Evolutionary conservation across 1,140 invertebrate species (phyloP), one percentile per base, ranked within the genome.

Genomic region (Pinna nobilis): DNA sequence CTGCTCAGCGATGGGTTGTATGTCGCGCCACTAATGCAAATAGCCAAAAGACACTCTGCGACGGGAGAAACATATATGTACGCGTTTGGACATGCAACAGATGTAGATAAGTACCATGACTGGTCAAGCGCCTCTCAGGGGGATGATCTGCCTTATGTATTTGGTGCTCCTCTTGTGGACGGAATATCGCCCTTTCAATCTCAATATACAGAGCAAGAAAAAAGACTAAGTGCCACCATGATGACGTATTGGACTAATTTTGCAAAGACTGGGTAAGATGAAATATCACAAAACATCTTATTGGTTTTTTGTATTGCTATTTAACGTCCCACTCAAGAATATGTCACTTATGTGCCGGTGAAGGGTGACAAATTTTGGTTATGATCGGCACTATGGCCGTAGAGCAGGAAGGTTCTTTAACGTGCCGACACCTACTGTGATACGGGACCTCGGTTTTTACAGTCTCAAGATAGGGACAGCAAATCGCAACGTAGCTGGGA

Each of bases 241-340:
- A 98, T 99, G 91, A 93, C 94, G 30, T 98, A 97, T 86, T 94
- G 97, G 90, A 94, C 95, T 15, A 99, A 99, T 91, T 99, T 99
- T 87, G 96, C 96, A 15, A 94, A 95, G 86, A 95, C 94, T 23
- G 98, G 98, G 97, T 99, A 91, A 93, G 94, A n/a, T n/a, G n/a
- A n/a, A n/a, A n/a, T n/a, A n/a, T n/a, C n/a, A n/a, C n/a, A 59
- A 44, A 44, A 44, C 18, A 44, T 44, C 18, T 18, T 18, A 44
- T 44, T 44, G 7, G 7, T 9, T 9, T 44, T 44, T 7, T 44
- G 18, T 44, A 9, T 7, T 9, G 18, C 7, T 44, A 44, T 44
- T 18, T n/a, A n/a, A n/a, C n/a, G n/a, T n/a, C n/a, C n/a, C n/a
- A n/a, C n/a, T n/a, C n/a, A n/a, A n/a, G n/a, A 44, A 44, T 7